Percentiles rank a stretch among this genome's conserved stretches.
Conservation (phyloP, 1,140 invertebrate species). For the Bombus balteatus region DNA sequence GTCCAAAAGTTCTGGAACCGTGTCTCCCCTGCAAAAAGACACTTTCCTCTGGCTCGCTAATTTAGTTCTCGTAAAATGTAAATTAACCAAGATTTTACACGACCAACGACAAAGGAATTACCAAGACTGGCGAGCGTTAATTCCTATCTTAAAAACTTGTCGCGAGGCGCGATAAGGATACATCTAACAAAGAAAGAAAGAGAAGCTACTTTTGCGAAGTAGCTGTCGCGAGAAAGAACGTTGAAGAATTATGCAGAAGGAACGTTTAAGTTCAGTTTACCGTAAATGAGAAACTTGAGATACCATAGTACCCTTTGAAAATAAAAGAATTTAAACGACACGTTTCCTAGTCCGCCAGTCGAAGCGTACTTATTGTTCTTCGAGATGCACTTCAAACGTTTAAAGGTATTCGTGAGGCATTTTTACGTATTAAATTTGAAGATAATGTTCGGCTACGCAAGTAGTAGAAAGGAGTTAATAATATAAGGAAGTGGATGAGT, state of each 20-base stretch:
- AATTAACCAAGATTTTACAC: conserved; percentile 13
- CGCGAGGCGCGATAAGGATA: not conserved
- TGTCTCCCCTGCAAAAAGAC: not conserved
- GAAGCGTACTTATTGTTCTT: not conserved
- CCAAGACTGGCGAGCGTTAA: not conserved
- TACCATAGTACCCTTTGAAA: not conserved
- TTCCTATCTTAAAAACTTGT: not conserved
- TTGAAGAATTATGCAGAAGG: not conserved
- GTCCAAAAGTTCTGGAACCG: too few species aligned
- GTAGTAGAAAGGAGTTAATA: not conserved
- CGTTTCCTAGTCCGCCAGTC: too few species aligned
- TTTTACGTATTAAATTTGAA: not conserved
- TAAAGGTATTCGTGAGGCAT: not conserved
- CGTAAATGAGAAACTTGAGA: not conserved
- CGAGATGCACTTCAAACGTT: not conserved
- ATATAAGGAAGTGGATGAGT: too few species aligned
- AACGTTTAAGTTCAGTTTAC: not conserved
- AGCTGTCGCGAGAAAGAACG: not conserved
- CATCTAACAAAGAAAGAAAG: not conserved
- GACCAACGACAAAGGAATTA: conserved; percentile 5
- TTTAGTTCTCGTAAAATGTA: conserved; percentile 33
- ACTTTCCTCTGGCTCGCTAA: not conserved
- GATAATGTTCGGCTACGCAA: not conserved
- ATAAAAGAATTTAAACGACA: not conserved
- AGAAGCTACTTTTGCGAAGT: not conserved